Percentiles rank a stretch among this genome's conserved stretches.
phyloP scores from a whole-genome alignment of 2,113 vertebrate species.

The Procavia capensis region DNA sequence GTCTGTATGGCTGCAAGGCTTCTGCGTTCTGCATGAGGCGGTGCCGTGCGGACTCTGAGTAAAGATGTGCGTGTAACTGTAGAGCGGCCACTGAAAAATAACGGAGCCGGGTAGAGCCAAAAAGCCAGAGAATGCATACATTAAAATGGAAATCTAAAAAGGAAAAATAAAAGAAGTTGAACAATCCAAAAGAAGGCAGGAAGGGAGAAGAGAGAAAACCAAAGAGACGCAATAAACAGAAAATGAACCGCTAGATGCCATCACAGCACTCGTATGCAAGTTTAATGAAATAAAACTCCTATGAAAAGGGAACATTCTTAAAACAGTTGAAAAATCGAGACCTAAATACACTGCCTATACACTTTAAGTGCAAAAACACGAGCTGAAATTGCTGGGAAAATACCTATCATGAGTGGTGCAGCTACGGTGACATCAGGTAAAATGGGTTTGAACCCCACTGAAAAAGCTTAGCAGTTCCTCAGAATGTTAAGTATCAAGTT shows the following conservation, averaged over 20 bases:
- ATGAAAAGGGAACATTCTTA: not conserved
- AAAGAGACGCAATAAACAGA: too few species aligned
- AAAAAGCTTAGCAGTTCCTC: not conserved
- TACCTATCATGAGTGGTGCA: too few species aligned
- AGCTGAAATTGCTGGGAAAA: too few species aligned
- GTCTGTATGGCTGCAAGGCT: accelerated
- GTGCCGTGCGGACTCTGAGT: not conserved
- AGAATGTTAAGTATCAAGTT: not conserved
- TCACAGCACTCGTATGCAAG: not conserved
- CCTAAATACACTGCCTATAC: too few species aligned
- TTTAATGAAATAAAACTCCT: not conserved
- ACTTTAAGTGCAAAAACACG: not conserved
- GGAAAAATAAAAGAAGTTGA: not conserved
- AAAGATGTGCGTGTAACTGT: not conserved
- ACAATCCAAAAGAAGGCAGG: not conserved
- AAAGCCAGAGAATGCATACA: accelerated
- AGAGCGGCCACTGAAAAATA: not conserved
- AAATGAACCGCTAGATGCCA: accelerated
- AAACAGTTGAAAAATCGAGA: not conserved
- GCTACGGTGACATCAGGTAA: too few species aligned
- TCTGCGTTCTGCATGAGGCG: not conserved
- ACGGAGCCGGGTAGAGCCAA: not conserved
- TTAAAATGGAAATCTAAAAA: not conserved
- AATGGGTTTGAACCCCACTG: too few species aligned
- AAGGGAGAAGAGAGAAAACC: not conserved